Percentiles rank a stretch among this genome's conserved stretches.
phyloP scores from a whole-genome alignment of 2,888 invertebrate species.

The Chrysopilus asiliformis region DNA sequence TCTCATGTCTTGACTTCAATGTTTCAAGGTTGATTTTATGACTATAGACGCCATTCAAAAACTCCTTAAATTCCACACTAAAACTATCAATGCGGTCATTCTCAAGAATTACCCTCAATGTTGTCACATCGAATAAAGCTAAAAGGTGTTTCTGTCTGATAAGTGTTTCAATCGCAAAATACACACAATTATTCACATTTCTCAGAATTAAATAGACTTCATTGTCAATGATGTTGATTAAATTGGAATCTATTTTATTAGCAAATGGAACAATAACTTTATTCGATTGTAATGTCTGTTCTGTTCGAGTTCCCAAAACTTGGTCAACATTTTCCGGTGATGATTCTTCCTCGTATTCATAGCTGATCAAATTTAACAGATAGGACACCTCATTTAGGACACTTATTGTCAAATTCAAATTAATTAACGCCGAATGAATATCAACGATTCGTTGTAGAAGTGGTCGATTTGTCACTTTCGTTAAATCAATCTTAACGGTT shows the following conservation, averaged over 20 bases:
- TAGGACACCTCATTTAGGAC: conserved; percentile 30
- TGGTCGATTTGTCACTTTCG: conserved; percentile 18
- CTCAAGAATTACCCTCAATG: conserved; percentile 52
- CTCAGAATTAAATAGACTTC: conserved; percentile 33
- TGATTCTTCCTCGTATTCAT: conserved; percentile 4
- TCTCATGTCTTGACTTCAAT: conserved; percentile 17
- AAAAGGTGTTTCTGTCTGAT: conserved; percentile 44
- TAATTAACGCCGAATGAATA: conserved; percentile 29
- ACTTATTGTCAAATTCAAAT: conserved; percentile 30
- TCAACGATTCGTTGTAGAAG: conserved; percentile 23
- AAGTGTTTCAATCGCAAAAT: conserved; percentile 57
- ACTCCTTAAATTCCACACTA: conserved; percentile 37
- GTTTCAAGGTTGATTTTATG: conserved; percentile 24
- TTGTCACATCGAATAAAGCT: conserved; percentile 37
- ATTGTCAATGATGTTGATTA: conserved; percentile 6
- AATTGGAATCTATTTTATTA: conserved; percentile 7
- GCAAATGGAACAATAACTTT: conserved; percentile 7
- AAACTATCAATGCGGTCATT: conserved; percentile 49
- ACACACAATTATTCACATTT: conserved; percentile 55
- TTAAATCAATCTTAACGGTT: conserved; percentile 17
- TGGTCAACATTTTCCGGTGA: background rate
- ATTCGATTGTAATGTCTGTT: background rate
- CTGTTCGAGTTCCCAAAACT: background rate
- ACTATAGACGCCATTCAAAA: conserved; percentile 20
- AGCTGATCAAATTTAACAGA: conserved; percentile 28